Base-by-base conservation (phyloP, 1,140 invertebrate species). In the Acromyrmex charruanus region DNA sequence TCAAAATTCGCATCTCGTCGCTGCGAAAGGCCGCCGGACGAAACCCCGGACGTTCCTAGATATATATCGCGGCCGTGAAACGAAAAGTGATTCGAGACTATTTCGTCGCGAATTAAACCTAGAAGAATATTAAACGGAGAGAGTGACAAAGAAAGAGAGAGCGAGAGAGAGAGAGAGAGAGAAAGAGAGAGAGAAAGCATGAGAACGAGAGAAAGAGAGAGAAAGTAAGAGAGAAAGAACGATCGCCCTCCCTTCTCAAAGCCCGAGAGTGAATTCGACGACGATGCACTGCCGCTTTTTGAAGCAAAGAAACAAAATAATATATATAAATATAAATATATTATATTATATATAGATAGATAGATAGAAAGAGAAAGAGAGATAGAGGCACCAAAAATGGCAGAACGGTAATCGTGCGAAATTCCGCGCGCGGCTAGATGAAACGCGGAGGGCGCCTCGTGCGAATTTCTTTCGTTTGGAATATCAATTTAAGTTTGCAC, bases 241-340 rank as follows among this genome's bases (percentile, higher is more conserved):
- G 84, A 91, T 90, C 86, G 89, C 89, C 86, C 89, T 90, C 90
- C 90, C 82, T 90, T 88, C 90, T 90, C 87, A 61, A 88, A 84
- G 87, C 87, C 89, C 87, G 77, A 86, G 77, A 88, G 84, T 84
- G 79, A 90, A 90, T 90, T 91, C 90, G 89, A 88, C 89, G 89
- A 88, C 87, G 89, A 91, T 90, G 89, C 90, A 91, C 90, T 91
- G 90, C 90, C 90, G 90, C 87, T 91, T 91, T 90, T 91, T 90
- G 87, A 88, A 90, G 84, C 79, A 77, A 87, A 75, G 44, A 88
- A 77, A 90, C 66, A 86, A 90, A 81, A 88, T 85, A 86, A 90
- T 87, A 91, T 91, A 90, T 91, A 91, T 86, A 91, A 86, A 91
- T 90, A 90, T 85, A 90, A 80, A 90, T 88, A 90, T 90, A 87